Evolutionary conservation across 2,797 vertebrate genomes (phyloP).

Genomic region (Austrolebias charrua): DNA sequence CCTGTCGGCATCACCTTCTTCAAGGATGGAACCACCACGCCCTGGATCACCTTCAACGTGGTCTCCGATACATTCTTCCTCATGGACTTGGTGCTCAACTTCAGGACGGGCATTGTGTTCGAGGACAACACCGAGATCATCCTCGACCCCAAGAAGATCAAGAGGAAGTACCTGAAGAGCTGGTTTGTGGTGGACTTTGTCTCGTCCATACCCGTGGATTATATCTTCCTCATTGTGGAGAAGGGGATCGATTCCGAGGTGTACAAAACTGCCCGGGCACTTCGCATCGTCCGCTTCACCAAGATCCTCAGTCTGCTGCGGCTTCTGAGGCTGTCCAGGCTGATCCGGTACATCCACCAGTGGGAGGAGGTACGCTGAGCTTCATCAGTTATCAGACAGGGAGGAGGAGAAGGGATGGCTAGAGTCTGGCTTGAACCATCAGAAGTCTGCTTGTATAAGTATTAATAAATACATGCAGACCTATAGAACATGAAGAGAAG

Average conservation of each 20-base stretch:
- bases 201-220: slow-evolving; percentile 98
- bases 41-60: slow-evolving; percentile 98
- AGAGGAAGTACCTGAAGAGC: slow-evolving; percentile 93
- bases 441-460: neutral
- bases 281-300: slow-evolving; percentile 95
- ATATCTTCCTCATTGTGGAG: slow-evolving; percentile 98
- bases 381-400: neutral
- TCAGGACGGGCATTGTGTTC: slow-evolving; percentile 95
- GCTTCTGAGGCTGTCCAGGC: slow-evolving; percentile 90
- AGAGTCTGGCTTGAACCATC: neutral
- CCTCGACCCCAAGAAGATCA: slow-evolving; percentile 94
- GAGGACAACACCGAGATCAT: slow-evolving; percentile 99
- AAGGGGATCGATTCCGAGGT: slow-evolving; percentile 97
- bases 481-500: neutral
- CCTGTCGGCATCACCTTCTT: slow-evolving; percentile 99
- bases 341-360: slow-evolving; percentile 97
- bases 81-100: slow-evolving; percentile 96
- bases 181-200: slow-evolving; percentile 98
- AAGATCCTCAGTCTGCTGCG: slow-evolving; percentile 95
- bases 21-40: slow-evolving; percentile 95
- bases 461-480: neutral
- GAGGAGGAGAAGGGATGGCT: neutral
- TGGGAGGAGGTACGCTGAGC: slow-evolving; percentile 90
- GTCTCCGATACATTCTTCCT: slow-evolving; percentile 99
- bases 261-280: slow-evolving; percentile 94